These are phyloP conservation scores for Eulemur macaco DNA, from an alignment of 2,113 vertebrate species.

Conservation along the genomic window DNA sequence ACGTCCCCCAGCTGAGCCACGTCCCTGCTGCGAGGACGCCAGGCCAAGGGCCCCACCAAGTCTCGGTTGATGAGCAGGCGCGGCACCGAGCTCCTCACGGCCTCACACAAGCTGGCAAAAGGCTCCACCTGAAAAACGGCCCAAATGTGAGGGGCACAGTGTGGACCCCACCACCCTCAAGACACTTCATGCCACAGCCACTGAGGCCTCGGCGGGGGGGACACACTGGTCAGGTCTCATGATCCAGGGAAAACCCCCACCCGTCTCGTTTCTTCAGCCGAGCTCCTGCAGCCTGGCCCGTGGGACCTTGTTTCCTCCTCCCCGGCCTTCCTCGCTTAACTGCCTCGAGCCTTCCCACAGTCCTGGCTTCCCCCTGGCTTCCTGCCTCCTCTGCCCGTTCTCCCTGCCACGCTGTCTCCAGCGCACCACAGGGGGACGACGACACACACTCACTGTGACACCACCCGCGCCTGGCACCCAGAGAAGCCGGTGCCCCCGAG, in stretches of 20 bases:
- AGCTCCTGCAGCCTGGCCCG: fast-evolving
- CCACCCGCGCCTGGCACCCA: neutral
- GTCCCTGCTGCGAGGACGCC: constrained; percentile 81
- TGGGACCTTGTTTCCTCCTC: neutral
- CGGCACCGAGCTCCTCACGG: constrained; percentile 86
- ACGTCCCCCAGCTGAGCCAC: constrained; percentile 92
- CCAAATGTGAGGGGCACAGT: neutral
- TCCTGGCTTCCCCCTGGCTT: neutral
- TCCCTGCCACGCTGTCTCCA: neutral
- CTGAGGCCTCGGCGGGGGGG: neutral
- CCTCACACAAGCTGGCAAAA: constrained; percentile 92
- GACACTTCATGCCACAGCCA: neutral
- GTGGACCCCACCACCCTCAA: neutral
- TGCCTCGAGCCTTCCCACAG: neutral
- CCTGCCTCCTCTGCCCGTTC: neutral
- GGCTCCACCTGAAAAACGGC: constrained; percentile 90
- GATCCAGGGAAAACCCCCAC: too few species aligned
- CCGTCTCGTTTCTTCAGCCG: fast-evolving
- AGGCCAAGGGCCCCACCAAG: constrained; percentile 89
- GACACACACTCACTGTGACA: neutral
- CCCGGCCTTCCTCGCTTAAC: neutral
- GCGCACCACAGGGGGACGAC: neutral
- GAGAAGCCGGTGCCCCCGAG: neutral
- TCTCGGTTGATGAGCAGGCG: constrained; percentile 94
- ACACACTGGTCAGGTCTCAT: neutral